Evolutionary conservation across 1,140 invertebrate genomes (phyloP), one percentile per base, ranked within the genome.

Genomic region (Ceratitis capitata): DNA sequence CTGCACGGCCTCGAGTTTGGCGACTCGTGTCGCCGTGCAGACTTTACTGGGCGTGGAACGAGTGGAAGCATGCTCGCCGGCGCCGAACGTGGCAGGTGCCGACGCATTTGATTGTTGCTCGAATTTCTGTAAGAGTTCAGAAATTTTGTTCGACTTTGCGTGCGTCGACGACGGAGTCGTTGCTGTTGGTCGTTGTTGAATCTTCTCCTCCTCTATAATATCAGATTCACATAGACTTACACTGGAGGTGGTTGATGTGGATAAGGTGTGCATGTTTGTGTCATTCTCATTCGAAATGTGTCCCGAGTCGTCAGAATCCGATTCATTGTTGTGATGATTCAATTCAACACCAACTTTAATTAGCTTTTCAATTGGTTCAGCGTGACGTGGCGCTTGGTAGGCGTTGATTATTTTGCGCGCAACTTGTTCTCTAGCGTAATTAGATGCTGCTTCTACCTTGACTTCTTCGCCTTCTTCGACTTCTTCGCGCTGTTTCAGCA

Each of bases 251-350:
- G 82, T 47, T 3, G 78, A 83, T 47, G 86, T 32, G 26, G 78
- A 51, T 69, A 83, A 7, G n/a, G 39, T 61, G 16, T 69, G 78
- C 35, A 69, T 83, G 49, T 47, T 85, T 47, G 83, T 19, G 51
- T 53, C 94, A 87, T 93, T 94, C 87, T 95, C 95, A 87, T 96
- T 96, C 58, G 95, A 96, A 84, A 95, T 96, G 91, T 96, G 95
- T 64, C 95, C 95, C 35, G 95, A 96, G 90, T 96, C 95, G 88
- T 96, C 95, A 51, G 95, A 96, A 87, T 94, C 95, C 87, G 85
- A 87, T 51, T 85, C 85, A 16, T 51, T 49, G 32, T 42, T 83
- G 23, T 53, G 82, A 9, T 83, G n/a, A 5, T 3, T 12, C 1
- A n/a, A 12, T 4, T 47, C 14, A 26, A 26, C 39, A 19, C 1